A percentile compares a stretch with the other conserved stretches of the same genome.
Evolutionary conservation across 2,797 vertebrate genomes (phyloP).

Genomic region (Apogon talboti): DNA sequence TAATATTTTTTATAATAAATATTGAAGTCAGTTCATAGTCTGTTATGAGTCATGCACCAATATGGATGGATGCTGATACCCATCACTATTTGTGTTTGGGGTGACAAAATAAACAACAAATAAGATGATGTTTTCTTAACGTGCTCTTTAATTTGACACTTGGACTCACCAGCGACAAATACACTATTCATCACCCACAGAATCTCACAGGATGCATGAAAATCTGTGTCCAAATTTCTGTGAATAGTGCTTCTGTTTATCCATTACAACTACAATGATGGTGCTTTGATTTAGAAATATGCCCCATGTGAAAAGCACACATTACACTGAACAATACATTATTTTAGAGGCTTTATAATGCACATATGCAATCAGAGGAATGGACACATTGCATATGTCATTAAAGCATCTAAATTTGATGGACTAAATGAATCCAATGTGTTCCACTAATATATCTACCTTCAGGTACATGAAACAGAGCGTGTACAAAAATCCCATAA

Average conservation of each 20-base stretch:
- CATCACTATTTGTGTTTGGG: not conserved
- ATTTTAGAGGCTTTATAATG: not conserved
- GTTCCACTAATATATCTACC: slow-evolving; percentile 5
- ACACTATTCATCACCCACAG: not conserved
- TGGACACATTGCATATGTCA: no score
- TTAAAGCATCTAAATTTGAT: no score
- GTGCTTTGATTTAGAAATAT: not conserved
- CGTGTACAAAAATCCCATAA: slow-evolving; percentile 33
- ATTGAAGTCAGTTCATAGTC: not conserved
- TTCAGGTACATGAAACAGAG: slow-evolving; percentile 38
- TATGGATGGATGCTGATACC: not conserved
- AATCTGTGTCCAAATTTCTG: slow-evolving; percentile 7
- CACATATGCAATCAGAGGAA: not conserved
- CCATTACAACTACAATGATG: not conserved
- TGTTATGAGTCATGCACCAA: not conserved
- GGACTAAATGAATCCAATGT: slow-evolving; percentile 16
- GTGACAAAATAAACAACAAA: not conserved
- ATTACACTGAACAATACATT: no score
- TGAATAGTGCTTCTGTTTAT: not conserved
- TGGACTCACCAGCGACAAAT: slow-evolving; percentile 3
- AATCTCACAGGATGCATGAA: not conserved
- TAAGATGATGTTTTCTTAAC: not conserved
- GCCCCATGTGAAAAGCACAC: not conserved
- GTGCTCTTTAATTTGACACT: not conserved
- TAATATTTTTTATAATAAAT: slow-evolving; percentile 13